Evolutionary conservation across 2,888 invertebrate genomes (phyloP).

Genomic region (Chaetoderma sp.): DNA sequence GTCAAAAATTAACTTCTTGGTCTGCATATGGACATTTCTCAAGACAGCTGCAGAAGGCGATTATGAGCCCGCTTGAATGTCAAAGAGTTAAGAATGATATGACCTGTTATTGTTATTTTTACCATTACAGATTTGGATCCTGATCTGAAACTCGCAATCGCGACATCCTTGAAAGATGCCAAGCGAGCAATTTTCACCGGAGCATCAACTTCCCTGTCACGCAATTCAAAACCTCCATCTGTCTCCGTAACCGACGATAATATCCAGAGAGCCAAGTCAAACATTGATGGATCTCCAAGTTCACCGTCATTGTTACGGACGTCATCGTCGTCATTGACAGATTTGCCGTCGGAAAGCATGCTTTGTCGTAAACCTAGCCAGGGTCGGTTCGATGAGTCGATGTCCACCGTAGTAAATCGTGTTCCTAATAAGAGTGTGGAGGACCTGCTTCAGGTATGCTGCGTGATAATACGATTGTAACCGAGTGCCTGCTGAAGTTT

Average conservation of each 20-base stretch:
- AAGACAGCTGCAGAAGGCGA: too few relatives aligned
- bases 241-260: slow-evolving; percentile 26
- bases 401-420: slow-evolving; percentile 53
- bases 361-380: slow-evolving; percentile 26
- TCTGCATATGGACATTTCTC: too few relatives aligned
- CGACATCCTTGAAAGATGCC: slow-evolving; percentile 26
- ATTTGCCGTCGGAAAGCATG: neutral
- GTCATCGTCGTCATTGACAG: neutral
- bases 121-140: slow-evolving; percentile 17
- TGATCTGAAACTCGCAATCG: slow-evolving; percentile 36
- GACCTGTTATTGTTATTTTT: neutral
- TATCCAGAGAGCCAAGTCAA: slow-evolving; percentile 2
- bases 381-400: slow-evolving; percentile 46
- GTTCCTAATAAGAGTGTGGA: slow-evolving; percentile 62
- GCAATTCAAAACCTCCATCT: too few relatives aligned
- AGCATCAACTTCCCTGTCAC: neutral
- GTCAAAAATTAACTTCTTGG: too few relatives aligned
- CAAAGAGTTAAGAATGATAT: neutral
- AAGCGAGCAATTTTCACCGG: neutral
- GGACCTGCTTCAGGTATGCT: slow-evolving; percentile 51
- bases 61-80: too few relatives aligned
- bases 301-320: slow-evolving; percentile 17
- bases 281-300: neutral
- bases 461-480: too few relatives aligned
- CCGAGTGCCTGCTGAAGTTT: too few relatives aligned